Conservation (phyloP, 2,797 vertebrate species). For the Acipenser transmontanus region DNA sequence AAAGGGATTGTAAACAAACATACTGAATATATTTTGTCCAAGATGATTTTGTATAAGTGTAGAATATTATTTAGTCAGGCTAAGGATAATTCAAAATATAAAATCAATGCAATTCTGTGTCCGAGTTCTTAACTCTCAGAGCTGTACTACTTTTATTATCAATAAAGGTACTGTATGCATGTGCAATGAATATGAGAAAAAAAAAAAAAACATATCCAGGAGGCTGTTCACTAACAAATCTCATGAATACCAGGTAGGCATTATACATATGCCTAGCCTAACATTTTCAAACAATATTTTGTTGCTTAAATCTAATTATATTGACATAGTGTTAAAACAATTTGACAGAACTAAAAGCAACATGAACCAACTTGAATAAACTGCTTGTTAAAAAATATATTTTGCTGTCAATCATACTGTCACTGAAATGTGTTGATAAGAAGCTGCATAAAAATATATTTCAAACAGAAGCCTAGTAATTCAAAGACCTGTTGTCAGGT, state of each 20-base stretch:
- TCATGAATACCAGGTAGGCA: background rate
- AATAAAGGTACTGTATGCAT: no score
- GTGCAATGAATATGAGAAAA: no score
- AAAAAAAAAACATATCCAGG: no score
- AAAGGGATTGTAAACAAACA: no score
- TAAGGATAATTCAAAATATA: background rate
- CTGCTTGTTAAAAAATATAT: slow-evolving; percentile 4
- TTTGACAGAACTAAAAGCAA: background rate
- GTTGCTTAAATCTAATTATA: background rate
- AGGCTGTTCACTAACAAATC: background rate
- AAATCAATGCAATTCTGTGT: background rate
- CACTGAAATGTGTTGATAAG: slow-evolving; percentile 5
- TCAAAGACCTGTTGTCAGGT: background rate
- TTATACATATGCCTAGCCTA: background rate
- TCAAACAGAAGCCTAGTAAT: background rate
- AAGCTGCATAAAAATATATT: background rate
- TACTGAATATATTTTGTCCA: no score
- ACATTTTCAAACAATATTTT: background rate
- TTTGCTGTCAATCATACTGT: slow-evolving; percentile 1
- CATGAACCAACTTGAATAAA: background rate
- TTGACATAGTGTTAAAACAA: background rate
- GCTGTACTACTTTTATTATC: background rate
- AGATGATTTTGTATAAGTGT: no score
- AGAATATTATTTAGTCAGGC: background rate
- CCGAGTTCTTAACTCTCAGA: background rate